phyloP scores from a whole-genome alignment of 2,888 invertebrate genomes.

The Luperina nickerlii region DNA sequence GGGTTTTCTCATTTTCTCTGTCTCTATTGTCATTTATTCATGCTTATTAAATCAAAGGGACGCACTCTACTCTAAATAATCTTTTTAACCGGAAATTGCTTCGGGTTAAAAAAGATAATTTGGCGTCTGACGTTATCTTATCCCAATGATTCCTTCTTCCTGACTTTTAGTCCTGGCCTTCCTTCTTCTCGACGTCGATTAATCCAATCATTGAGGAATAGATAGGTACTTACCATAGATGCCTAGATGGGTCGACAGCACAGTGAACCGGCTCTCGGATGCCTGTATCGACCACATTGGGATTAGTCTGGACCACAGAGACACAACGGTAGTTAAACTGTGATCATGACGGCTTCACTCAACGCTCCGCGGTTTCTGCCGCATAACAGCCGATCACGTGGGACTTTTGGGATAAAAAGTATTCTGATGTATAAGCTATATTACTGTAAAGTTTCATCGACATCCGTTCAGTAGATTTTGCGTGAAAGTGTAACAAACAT shows the following conservation, averaged over 20 bases:
- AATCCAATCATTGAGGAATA: background rate
- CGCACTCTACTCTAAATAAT: background rate
- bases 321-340: conserved; percentile 19
- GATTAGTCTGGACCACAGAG: background rate
- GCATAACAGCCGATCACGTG: too few species aligned
- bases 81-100: too few species aligned
- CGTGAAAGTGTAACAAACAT: too few species aligned
- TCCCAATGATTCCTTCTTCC: background rate
- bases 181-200: background rate
- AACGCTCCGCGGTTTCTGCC: background rate
- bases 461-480: too few species aligned
- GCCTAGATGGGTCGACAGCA: background rate
- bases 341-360: conserved; percentile 20
- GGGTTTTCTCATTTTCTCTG: too few species aligned
- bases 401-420: too few species aligned
- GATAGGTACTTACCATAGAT: background rate
- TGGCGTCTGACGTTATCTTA: background rate
- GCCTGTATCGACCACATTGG: background rate
- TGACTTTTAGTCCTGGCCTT: background rate
- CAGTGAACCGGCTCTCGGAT: background rate
- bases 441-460: too few species aligned
- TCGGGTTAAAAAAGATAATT: too few species aligned
- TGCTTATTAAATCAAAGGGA: background rate
- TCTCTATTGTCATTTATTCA: background rate
- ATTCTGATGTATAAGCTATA: too few species aligned